Percentiles rank a stretch among this genome's conserved stretches.
phyloP scores from a whole-genome alignment of 2,113 vertebrate species.

The Catagonus wagneri region DNA sequence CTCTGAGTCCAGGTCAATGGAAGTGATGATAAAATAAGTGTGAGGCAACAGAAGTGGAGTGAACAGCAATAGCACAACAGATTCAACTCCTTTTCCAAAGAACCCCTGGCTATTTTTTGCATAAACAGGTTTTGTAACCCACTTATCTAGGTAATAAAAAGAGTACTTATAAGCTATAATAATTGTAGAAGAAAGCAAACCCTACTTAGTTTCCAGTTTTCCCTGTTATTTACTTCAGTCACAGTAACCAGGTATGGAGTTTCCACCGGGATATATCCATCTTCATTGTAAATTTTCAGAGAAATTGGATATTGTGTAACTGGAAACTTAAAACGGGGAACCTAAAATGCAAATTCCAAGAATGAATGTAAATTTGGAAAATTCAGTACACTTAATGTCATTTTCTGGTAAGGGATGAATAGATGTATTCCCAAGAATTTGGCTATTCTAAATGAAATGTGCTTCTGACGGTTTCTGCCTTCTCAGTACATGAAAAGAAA shows the following conservation, averaged over 20 bases:
- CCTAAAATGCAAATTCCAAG: slow-evolving; percentile 74
- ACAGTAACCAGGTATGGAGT: slow-evolving; percentile 72
- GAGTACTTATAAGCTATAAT: neutral
- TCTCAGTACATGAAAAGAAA: neutral
- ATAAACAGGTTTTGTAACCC: neutral
- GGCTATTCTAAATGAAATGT: slow-evolving; percentile 23
- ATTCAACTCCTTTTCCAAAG: neutral
- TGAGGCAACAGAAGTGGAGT: neutral
- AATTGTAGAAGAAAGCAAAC: neutral
- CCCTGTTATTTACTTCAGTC: slow-evolving; percentile 75
- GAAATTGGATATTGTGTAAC: slow-evolving; percentile 68
- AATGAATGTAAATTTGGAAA: slow-evolving; percentile 23
- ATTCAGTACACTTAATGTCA: neutral
- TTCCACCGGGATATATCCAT: neutral
- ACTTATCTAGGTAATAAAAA: neutral
- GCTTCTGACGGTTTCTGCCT: neutral
- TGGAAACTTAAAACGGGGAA: slow-evolving; percentile 80
- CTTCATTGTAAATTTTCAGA: slow-evolving; percentile 51
- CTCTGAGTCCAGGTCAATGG: neutral
- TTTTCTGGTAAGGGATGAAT: slow-evolving; percentile 17
- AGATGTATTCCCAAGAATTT: neutral
- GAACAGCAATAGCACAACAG: neutral
- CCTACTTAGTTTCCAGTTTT: slow-evolving; percentile 78
- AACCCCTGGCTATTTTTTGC: neutral
- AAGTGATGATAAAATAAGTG: neutral